Evolutionary conservation across 2,797 vertebrate species (phyloP), one percentile per base, ranked within the genome.

Genomic region (Trachurus trachurus): DNA sequence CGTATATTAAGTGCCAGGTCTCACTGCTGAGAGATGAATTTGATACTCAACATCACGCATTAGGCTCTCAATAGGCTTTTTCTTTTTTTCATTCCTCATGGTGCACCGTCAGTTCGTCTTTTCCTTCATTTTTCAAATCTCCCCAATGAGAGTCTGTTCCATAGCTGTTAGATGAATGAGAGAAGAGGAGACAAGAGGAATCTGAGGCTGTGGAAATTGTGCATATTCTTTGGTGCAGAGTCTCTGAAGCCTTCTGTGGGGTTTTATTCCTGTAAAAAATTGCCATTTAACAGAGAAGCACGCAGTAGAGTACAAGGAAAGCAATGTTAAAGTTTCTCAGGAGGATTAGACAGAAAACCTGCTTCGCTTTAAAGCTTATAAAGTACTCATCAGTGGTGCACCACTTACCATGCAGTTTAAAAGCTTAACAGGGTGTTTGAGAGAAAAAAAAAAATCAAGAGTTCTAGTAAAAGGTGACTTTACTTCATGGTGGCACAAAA

Each of bases 101-200:
- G 76, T 88, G 81, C 53, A 54, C 63, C 16, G 2, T 68, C 71
- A 72, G 82, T 79, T 78, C 71, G 58, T 75, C 62, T 80, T 26
- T 77, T 57, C 31, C 65, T 78, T 82, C 76, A 83, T 88, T 88
- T 88, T 82, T 87, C 78, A 85, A 78, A 79, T 71, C 58, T 84
- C 74, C 80, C 81, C 66, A 44, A 76, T 77, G 84, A 86, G 78
- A 67, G 29, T 71, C 52, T 84, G 65, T 78, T 86, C 72, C 68
- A 71, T 60, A 21, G 69, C 76, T 65, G 73, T 69, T 54, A 76
- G 81, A 90, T 76, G 74, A 84, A 84, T 72, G 82, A 75, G 60
- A 50, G 56, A 60, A 42, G 64, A 85, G 64, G 65, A 67, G 83
- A 85, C 78, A 59, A 56, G 80, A 83, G 76, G 71, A 81, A 85